Evolutionary conservation across 2,797 vertebrate genomes (phyloP), one percentile per base, ranked within the genome.

Genomic region (Rhynchonycteris naso): DNA sequence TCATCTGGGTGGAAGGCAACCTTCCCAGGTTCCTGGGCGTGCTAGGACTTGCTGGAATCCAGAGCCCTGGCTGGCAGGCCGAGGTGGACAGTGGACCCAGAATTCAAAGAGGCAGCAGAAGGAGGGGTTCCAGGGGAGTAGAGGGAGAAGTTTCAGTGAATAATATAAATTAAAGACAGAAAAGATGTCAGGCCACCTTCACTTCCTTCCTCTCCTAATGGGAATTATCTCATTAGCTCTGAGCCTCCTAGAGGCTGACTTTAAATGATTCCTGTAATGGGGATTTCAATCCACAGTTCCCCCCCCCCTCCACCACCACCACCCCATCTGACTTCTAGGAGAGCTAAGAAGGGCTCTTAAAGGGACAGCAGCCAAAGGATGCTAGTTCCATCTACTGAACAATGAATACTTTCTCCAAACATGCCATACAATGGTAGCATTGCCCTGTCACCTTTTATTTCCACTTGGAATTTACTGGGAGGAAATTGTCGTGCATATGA

Each of bases 151-250:
- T 56, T 90, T 94, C 96, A 30, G 90, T 94, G 96, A 96, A 95
- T 96, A 96, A 93, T 72, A 95, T 92, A 97, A 97, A 97, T 97
- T 94, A 97, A 92, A 96, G 97, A 95, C 94, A 96, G 94, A 97
- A 87, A 94, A 94, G 92, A 96, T 95, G 95, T 95, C 96, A 93
- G 93, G 95, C 66, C 88, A 96, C 97, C 95, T 97, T 95, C 95
- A 88, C 82, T 92, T 96, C 96, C 96, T 97, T 97, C 96, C 96
- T 95, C 80, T 65, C 88, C 95, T 97, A 96, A 96, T 96, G 89
- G 93, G 95, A 96, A 96, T 97, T 97, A 97, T 97, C 97, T 96
- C 96, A 96, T 96, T 96, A 97, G 96, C 94, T 95, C 86, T 2
- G 1, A 96, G 96, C 90, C 91, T 96, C 95, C 96, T 94, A 95